Percentiles rank a stretch among this genome's conserved stretches.
These are phyloP conservation scores for Penaeus vannamei DNA, from an alignment of 1,140 invertebrate genomes.

Conservation along the genomic window DNA sequence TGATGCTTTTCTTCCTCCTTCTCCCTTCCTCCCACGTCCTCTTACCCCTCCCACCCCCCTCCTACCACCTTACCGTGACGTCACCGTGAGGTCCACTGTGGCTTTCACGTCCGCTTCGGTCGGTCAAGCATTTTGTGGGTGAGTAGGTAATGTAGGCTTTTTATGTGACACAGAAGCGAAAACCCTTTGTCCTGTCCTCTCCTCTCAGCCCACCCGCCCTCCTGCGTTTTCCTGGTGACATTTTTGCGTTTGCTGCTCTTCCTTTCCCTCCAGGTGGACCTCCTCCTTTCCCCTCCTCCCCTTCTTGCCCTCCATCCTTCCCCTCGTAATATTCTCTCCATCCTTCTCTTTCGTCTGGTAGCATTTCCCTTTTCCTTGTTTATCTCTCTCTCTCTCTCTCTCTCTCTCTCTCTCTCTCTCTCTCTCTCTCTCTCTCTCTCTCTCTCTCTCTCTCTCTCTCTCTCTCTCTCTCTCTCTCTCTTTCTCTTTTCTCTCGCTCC, in stretches of 20 bases:
- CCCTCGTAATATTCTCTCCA: not conserved
- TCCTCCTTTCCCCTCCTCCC: not conserved
- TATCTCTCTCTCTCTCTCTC: constrained; percentile 10
- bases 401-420: constrained; percentile 29
- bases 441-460: not conserved
- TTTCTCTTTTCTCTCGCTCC: too few relatives aligned
- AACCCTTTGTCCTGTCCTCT: not conserved
- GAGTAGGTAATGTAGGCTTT: constrained; percentile 8
- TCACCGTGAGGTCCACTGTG: too few relatives aligned
- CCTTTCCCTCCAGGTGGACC: too few relatives aligned
- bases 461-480: not conserved
- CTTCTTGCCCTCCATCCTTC: not conserved
- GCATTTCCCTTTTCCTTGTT: not conserved
- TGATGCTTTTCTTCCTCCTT: not conserved
- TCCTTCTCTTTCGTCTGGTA: not conserved
- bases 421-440: not conserved
- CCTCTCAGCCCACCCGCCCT: not conserved
- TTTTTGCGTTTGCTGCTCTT: not conserved
- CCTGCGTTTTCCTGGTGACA: too few relatives aligned
- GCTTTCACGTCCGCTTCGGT: not conserved
- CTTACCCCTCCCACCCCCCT: too few relatives aligned
- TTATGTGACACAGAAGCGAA: constrained; percentile 25
- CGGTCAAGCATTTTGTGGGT: constrained; percentile 18
- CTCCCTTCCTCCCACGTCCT: not conserved
- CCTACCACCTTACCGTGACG: too few relatives aligned